Evolutionary conservation across 1,140 invertebrate genomes (phyloP).

Genomic region (Neomicropteryx cornuta): DNA sequence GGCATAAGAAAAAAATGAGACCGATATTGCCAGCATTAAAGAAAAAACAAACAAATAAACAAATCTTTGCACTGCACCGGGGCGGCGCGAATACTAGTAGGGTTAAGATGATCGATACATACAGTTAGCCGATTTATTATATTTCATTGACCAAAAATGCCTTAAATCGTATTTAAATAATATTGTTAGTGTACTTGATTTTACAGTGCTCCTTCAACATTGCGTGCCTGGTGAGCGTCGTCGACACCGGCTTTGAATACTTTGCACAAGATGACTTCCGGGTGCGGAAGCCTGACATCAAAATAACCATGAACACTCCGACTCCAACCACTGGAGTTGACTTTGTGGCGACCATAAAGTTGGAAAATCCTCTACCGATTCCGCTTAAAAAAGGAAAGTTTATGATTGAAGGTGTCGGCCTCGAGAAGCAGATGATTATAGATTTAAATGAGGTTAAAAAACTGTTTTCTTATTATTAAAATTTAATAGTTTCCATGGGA

Average conservation of each 20-base stretch:
- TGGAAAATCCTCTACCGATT: slow-evolving; percentile 75
- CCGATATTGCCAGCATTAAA: too few species aligned
- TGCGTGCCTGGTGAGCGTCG: slow-evolving; percentile 66
- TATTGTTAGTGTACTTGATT: slow-evolving; percentile 6
- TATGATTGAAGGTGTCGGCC: slow-evolving; percentile 66
- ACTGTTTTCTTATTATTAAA: neutral
- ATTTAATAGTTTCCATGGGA: neutral
- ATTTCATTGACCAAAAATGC: neutral
- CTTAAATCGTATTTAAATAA: too few species aligned
- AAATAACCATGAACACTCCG: slow-evolving; percentile 54
- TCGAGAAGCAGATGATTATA: slow-evolving; percentile 59
- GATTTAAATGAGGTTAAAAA: slow-evolving; percentile 48
- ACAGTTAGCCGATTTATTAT: too few species aligned
- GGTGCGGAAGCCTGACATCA: slow-evolving; percentile 80
- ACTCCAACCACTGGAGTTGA: slow-evolving; percentile 51
- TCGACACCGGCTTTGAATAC: slow-evolving; percentile 77
- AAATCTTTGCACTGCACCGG: too few species aligned
- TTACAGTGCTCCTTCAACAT: slow-evolving; percentile 73
- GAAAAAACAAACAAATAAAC: too few species aligned
- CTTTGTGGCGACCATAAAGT: slow-evolving; percentile 53
- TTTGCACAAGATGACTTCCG: slow-evolving; percentile 84
- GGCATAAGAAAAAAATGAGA: too few species aligned
- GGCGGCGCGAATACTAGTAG: too few species aligned
- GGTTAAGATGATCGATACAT: too few species aligned
- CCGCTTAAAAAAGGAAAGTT: slow-evolving; percentile 64